Percentiles rank a stretch among this genome's conserved stretches.
Evolutionary conservation across 2,888 invertebrate species (phyloP).

Genomic region (Zaprionus obscuricornis): DNA sequence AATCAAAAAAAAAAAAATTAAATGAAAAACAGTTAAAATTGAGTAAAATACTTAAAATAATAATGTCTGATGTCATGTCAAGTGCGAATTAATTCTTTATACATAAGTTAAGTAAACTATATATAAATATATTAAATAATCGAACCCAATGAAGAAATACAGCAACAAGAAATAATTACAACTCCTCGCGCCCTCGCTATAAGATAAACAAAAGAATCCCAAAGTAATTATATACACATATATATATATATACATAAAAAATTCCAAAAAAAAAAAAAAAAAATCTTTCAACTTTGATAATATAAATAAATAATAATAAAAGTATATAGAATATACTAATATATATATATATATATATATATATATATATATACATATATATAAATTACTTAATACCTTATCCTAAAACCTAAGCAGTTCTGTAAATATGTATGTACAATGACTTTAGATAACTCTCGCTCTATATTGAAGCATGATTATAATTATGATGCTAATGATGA

Average conservation of each 20-base stretch:
- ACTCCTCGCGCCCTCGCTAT: constrained; percentile 46
- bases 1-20: constrained; percentile 1
- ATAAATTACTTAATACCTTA: background rate
- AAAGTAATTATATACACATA: constrained; percentile 24
- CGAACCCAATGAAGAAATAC: constrained; percentile 1
- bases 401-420: constrained; percentile 35
- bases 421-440: constrained; percentile 56
- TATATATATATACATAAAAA: background rate
- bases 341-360: constrained; percentile 1
- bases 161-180: constrained; percentile 16
- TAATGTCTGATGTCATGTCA: constrained; percentile 41
- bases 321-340: constrained; percentile 3
- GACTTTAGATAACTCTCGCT: constrained; percentile 38
- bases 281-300: constrained; percentile 37
- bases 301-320: background rate
- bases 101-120: constrained; percentile 27
- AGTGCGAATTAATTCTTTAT: constrained; percentile 40
- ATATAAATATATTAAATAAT: constrained; percentile 13
- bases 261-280: too few relatives aligned
- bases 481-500: constrained; percentile 19
- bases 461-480: constrained; percentile 12
- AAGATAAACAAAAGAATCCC: too few relatives aligned
- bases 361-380: constrained; percentile 20
- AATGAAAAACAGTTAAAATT: background rate
- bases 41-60: background rate